Percentiles rank a stretch among this genome's conserved stretches.
Evolutionary conservation across 30 jellyfish, hydroid and myxozoan genomes (phyloP).

Genomic region (Aurelia aurita complex sp. Pacific): DNA sequence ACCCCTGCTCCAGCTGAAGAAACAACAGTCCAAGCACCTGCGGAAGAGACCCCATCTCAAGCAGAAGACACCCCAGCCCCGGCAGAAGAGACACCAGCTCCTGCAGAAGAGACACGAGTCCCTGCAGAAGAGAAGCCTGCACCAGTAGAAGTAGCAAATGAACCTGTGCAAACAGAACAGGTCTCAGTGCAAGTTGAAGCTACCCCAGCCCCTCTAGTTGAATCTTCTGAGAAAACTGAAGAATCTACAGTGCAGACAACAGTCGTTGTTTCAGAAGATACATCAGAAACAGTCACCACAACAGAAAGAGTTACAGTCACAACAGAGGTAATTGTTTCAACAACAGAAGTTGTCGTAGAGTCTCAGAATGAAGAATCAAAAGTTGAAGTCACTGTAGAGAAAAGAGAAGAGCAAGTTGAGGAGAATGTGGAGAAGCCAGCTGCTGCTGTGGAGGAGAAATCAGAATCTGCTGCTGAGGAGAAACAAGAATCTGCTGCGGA

Average conservation of each 20-base stretch:
- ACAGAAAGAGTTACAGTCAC: constrained; percentile 9
- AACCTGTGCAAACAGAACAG: background rate
- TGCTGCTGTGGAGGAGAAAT: no score
- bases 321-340: constrained; percentile 1
- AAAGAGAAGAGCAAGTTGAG: no score
- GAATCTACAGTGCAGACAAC: no score
- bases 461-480: no score
- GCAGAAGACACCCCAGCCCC: background rate
- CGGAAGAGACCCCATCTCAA: background rate
- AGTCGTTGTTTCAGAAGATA: no score
- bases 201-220: no score
- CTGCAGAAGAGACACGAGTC: background rate
- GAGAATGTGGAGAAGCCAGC: no score
- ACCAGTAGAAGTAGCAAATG: background rate
- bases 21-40: background rate
- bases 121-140: background rate
- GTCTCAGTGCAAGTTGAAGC: no score
- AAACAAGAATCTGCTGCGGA: no score
- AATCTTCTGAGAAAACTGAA: no score
- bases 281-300: background rate
- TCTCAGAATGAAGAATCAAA: background rate
- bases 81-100: background rate
- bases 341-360: background rate
- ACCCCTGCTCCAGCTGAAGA: constrained; percentile 5
- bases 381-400: no score